These are phyloP conservation scores for Falcunculus frontatus DNA, from an alignment of 2,113 vertebrate species.

Conservation along the genomic window DNA sequence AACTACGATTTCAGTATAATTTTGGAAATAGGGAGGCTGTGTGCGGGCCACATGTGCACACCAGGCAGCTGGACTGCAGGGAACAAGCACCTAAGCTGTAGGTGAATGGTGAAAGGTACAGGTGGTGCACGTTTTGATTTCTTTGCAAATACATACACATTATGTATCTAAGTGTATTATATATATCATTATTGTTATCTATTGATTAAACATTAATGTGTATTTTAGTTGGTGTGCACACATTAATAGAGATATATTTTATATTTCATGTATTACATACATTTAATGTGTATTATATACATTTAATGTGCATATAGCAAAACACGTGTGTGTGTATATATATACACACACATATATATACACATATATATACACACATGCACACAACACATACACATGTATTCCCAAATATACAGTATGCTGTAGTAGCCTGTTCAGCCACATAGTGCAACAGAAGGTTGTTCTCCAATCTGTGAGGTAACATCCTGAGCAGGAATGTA, in stretches of 20 bases:
- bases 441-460: neutral
- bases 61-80: neutral
- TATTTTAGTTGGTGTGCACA: neutral
- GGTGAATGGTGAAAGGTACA: neutral
- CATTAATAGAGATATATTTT: neutral
- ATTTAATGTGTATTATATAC: neutral
- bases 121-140: neutral
- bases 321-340: neutral
- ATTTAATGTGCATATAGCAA: neutral
- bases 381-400: neutral
- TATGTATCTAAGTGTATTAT: neutral
- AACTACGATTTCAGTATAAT: neutral
- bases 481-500: neutral
- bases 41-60: no score
- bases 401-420: neutral
- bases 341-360: no score
- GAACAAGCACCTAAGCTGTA: neutral
- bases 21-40: neutral
- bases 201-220: neutral
- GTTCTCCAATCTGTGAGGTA: fast-evolving
- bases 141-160: fast-evolving
- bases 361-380: neutral
- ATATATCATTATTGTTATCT: neutral
- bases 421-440: neutral
- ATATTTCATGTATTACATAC: neutral